Conservation (phyloP, 2,797 vertebrate genomes). For the Triplophysa bombifrons region DNA sequence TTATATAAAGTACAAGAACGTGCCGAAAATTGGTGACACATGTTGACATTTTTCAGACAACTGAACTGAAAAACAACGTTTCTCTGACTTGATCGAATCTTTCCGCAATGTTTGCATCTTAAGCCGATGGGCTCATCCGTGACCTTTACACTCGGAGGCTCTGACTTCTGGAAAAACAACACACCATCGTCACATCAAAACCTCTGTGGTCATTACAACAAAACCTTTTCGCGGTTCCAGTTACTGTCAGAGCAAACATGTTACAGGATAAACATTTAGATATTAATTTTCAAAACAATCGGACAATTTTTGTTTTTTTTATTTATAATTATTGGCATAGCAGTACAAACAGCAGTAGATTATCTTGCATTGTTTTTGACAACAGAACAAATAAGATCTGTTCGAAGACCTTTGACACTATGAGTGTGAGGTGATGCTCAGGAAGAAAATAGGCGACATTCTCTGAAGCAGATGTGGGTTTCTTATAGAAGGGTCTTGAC, state of each 20-base stretch:
- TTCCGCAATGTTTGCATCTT: neutral
- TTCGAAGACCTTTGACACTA: neutral
- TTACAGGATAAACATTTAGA: too few relatives aligned
- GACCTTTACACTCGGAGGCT: neutral
- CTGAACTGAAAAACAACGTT: neutral
- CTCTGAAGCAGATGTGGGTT: neutral
- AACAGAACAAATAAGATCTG: neutral
- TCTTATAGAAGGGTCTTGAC: neutral
- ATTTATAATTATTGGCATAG: too few relatives aligned
- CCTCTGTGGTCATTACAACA: neutral
- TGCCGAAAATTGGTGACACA: neutral
- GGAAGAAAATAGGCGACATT: neutral
- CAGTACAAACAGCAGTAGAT: slow-evolving; percentile 5
- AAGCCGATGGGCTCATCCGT: neutral
- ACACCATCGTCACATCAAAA: neutral
- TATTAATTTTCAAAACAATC: too few relatives aligned
- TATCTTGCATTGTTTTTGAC: neutral
- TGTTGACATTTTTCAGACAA: neutral
- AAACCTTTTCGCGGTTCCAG: neutral
- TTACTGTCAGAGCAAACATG: too few relatives aligned
- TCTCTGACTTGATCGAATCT: neutral
- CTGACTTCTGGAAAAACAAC: neutral
- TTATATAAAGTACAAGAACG: neutral
- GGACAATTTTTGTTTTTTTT: too few relatives aligned
- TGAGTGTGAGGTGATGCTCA: neutral